Evolutionary conservation across 1,140 invertebrate genomes (phyloP), one percentile per base, ranked within the genome.

Genomic region (Bombus superbus): DNA sequence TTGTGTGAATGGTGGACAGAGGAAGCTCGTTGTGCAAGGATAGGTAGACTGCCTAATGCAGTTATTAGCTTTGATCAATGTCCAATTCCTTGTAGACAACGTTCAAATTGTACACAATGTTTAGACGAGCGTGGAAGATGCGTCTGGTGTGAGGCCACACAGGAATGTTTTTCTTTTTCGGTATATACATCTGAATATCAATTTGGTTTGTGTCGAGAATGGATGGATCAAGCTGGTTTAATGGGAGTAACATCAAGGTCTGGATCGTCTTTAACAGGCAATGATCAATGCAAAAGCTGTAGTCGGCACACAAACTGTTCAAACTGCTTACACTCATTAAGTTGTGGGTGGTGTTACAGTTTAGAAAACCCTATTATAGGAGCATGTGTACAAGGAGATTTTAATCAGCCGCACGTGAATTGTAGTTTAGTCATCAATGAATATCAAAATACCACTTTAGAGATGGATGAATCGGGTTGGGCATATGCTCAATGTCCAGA

Each of bases 271-370:
- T 72, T 94, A 6, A 92, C 92, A 8, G 94, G 94, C 66, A 95
- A 96, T 77, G 96, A 97, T 91, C 96, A 97, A 88, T 99, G 98
- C 94, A 97, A 97, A 92, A 97, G 98, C 35, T 99, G 98, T 93
- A 96, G 96, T 22, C 95, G 96, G 6, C 97, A 98, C 91, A 95
- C 95, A 0, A 98, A 98, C 78, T 99, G 98, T 92, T 97, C 97
- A 1, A 96, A 96, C 1, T 99, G 98, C 92, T 93, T 99, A 53
- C 96, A 97, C 22, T 97, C 97, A 1, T 96, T 98, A 71, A 97
- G 97, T 77, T 99, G 99, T 95, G 98, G 98, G 13, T 99, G 99
- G 99, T 99, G 98, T 94, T 98, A 98, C 90, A 97, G 98, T 88
- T 94, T 96, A 9, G 97, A 97, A 76, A 98, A 99, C 95, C 98